Evolutionary conservation across 1,140 invertebrate genomes (phyloP), one percentile per base, ranked within the genome.

Genomic region (Sitodiplosis mosellana): DNA sequence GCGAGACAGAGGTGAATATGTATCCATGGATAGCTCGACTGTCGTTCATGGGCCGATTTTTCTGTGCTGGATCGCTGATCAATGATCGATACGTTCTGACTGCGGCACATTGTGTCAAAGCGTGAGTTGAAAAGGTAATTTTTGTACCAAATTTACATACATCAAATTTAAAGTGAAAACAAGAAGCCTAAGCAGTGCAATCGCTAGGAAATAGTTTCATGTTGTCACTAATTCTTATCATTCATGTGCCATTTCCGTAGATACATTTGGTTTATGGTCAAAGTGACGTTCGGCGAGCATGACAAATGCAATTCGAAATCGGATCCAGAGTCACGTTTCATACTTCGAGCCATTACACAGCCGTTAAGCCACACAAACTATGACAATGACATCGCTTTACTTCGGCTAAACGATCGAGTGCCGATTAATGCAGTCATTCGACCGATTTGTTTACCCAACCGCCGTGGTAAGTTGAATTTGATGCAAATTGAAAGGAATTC

Each of bases 241-340:
- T n/a, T n/a, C n/a, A n/a, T n/a, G n/a, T 27, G 27, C 27, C 3
- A 27, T 27, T 27, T 10, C 27, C 10, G 3, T 27, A 83, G 81
- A 44, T 86, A 86, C 56, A 83, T 87, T 78, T 87, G 83, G 83
- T 86, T 86, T 61, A 81, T 87, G 81, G 86, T 87, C 56, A 83
- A 83, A 63, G 81, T 84, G 21, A 85, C 83, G 11, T 81, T 87
- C 54, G 83, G 83, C 0, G 83, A 87, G 56, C 81, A 85, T 56
- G 80, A 87, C 59, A 73, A 81, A 15, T 87, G 84, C 59, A 72
- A 77, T 50, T 72, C 77, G 14, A 78, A 74, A 41, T 59, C 59
- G 21, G 64, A 72, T 37, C 78, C 80, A 0, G 82, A 86, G 65
- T 78, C 80, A 0, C 69, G 82, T 48, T 87, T 82, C 58, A 71